Evolutionary conservation across 2,888 invertebrate species (phyloP).

Genomic region (Aethes cnicana): DNA sequence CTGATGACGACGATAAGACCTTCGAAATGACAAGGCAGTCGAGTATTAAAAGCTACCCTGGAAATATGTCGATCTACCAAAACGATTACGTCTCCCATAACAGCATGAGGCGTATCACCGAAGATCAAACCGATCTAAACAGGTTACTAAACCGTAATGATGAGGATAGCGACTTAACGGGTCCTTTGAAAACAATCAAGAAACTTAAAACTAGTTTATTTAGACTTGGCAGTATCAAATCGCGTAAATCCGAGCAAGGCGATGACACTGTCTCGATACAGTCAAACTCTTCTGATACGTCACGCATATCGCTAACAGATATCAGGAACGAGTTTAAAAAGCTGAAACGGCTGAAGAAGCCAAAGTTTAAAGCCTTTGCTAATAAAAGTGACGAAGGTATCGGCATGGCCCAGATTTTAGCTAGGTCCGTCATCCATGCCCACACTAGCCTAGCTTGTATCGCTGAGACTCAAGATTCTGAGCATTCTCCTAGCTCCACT

Average conservation of each 20-base stretch:
- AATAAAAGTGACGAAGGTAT: slow-evolving; percentile 75
- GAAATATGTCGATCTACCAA: slow-evolving; percentile 64
- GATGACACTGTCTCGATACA: slow-evolving; percentile 79
- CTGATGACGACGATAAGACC: slow-evolving; percentile 67
- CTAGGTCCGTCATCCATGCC: slow-evolving; percentile 84
- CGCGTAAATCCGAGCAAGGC: slow-evolving; percentile 77
- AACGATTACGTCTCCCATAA: slow-evolving; percentile 62
- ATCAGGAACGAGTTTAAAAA: slow-evolving; percentile 71
- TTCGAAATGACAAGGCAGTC: slow-evolving; percentile 53
- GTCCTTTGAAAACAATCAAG: slow-evolving; percentile 79
- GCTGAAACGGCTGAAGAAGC: slow-evolving; percentile 68
- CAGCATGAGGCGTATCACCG: slow-evolving; percentile 65
- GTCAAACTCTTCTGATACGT: slow-evolving; percentile 76
- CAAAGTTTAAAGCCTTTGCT: slow-evolving; percentile 59
- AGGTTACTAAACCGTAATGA: slow-evolving; percentile 80
- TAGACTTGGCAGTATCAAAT: slow-evolving; percentile 83
- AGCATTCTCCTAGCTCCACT: slow-evolving; percentile 67
- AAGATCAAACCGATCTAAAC: slow-evolving; percentile 71
- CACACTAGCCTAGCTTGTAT: slow-evolving; percentile 83
- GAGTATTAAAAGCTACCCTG: slow-evolving; percentile 59
- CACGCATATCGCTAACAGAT: slow-evolving; percentile 68
- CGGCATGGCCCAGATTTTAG: slow-evolving; percentile 85
- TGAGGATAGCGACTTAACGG: slow-evolving; percentile 74
- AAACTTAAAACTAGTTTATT: slow-evolving; percentile 84
- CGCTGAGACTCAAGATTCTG: slow-evolving; percentile 79